Evolutionary conservation across 2,797 vertebrate species (phyloP), one percentile per base, ranked within the genome.

Genomic region (Hydrolagus colliei): DNA sequence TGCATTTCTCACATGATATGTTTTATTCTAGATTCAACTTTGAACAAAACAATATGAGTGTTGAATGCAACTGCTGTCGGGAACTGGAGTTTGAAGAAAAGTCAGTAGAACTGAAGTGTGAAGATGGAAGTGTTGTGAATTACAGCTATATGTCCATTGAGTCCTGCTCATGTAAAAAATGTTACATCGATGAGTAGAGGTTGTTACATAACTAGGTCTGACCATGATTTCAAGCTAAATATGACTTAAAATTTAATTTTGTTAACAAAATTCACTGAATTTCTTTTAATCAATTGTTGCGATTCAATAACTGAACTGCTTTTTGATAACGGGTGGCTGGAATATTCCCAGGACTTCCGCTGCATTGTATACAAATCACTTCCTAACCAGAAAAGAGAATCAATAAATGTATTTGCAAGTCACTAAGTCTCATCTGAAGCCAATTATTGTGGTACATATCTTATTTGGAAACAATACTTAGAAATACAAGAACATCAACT

Each of bases 381-480:
- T 1, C 63, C 22, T n/a, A 6, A 14, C 62, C 27, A 78, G 59
- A 78, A 14, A 22, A 61, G n/a, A 12, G 59, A 78, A 62, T 63
- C 61, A 79, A 63, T 79, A 79, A 63, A 79, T n/a, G n/a, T 79
- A n/a, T n/a, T 79, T 14, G n/a, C 41, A 79, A 63, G 52, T 63
- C 5, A 62, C 41, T 16, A 79, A 63, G 52, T 63, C 5, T 78
- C 41, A 52, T 6, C 41, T 52, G 41, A 3, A 52, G 41, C 41
- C 41, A 52, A 52, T 52, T 52, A 52, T 52, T 52, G 41, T 52
- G 41, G 3, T 52, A 6, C 41, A 52, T 6, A 52, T 52, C 6
- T 52, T 52, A 52, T 52, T 52, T 52, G 41, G 41, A 52, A 52
- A 52, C 41, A 52, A 52, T 52, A 52, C 41, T 52, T 52, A 52